Percentiles rank a stretch among this genome's conserved stretches.
These are phyloP conservation scores for Brachyalestes nurse DNA, from an alignment of 2,797 vertebrate genomes.

Conservation along the genomic window DNA sequence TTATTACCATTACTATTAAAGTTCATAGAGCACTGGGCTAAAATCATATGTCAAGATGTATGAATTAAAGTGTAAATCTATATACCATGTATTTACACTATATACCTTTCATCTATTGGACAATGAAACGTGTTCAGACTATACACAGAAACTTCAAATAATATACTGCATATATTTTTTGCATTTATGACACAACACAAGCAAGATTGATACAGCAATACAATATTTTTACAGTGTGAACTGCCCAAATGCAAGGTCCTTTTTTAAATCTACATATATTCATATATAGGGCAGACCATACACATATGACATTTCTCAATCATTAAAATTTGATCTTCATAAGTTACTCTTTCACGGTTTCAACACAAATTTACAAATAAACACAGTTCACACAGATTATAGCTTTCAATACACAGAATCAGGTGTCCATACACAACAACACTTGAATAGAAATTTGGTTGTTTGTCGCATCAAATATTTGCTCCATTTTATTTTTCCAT, in stretches of 20 bases:
- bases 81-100: no score
- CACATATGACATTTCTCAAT: conserved; percentile 48
- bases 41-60: background rate
- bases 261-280: conserved; percentile 70
- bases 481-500: background rate
- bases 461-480: background rate
- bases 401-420: conserved; percentile 43
- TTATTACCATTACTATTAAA: background rate
- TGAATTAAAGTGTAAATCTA: background rate
- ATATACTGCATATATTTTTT: conserved; percentile 31
- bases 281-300: conserved; percentile 52
- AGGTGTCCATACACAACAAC: conserved; percentile 26
- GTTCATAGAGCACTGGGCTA: background rate
- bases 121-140: background rate
- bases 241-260: conserved; percentile 62
- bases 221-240: conserved; percentile 67
- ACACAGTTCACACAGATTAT: conserved; percentile 50
- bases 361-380: conserved; percentile 61
- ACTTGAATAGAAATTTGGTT: background rate
- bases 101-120: no score
- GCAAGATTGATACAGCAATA: conserved; percentile 55
- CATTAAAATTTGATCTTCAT: conserved; percentile 59
- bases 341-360: conserved; percentile 44
- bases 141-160: conserved; percentile 49
- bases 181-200: conserved; percentile 71